Base-by-base conservation (phyloP, 2,797 vertebrate genomes). In the Myripristis murdjan region DNA sequence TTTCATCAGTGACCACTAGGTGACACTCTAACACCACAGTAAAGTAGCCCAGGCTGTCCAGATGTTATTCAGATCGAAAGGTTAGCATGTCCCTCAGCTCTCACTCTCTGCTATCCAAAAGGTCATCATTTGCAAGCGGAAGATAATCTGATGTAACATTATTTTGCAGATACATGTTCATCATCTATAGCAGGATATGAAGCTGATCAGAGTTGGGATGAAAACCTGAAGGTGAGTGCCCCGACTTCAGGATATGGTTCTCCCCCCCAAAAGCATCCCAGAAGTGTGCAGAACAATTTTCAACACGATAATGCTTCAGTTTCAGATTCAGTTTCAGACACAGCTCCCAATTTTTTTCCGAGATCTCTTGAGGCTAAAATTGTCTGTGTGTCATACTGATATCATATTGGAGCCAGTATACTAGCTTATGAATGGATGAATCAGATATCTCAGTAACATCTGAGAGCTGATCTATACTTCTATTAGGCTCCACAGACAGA, bases 21-120 rank as follows among this genome's bases (percentile, higher is more conserved):
- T 92, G 92, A 76, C 90, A 89, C 68, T 91, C 79, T 85, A 59
- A 90, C 7, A 87, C 90, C 44, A 48, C 33, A 47, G 71, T 37
- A 75, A 26, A 76, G 8, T 64, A 7, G 18, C 37, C 18, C 24
- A 2, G 24, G 28, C 20, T 26, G 51, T 60, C 77, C 85, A 83
- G 84, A 85, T 88, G 85, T 85, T 81, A 78, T 82, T 81, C n/a
- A 72, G 63, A 78, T 67, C 33, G 31, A 81, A 91, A 91, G 87
- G 88, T 89, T 71, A 89, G 72, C 49, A 46, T 85, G 26, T 85
- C 82, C 83, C 87, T 77, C 55, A 51, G 57, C 24, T 67, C 80
- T 70, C 77, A 55, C 54, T 83, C 77, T 81, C 79, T 87, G 71
- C 76, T 56, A 44, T 79, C 64, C 70, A 41, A 89, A 91, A 92